These are phyloP conservation scores for Drosophila kohkoa DNA, from an alignment of 1,140 invertebrate genomes.

Conservation along the genomic window DNA sequence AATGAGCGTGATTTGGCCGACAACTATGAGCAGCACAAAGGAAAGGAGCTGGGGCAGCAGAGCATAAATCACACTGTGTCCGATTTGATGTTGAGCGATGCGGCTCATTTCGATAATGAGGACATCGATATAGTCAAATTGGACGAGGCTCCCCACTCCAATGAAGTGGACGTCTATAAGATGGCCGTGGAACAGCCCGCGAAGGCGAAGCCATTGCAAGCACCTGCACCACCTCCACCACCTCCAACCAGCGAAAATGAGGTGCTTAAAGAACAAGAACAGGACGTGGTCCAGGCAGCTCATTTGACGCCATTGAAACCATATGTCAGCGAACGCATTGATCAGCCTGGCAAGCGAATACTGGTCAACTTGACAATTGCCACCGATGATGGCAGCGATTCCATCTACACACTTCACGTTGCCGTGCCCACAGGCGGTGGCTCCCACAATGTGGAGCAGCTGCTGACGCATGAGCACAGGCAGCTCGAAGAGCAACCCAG, in stretches of 20 bases:
- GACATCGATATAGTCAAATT: conserved; percentile 82
- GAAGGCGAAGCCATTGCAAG: neutral
- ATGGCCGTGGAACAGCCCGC: conserved; percentile 24
- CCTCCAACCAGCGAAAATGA: conserved; percentile 61
- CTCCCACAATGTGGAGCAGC: conserved; percentile 64
- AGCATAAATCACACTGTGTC: conserved; percentile 62
- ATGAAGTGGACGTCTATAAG: conserved; percentile 65
- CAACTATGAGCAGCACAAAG: conserved; percentile 66
- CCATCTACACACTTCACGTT: conserved; percentile 82
- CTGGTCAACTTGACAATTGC: conserved; percentile 82
- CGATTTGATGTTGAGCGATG: conserved; percentile 73
- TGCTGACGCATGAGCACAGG: conserved; percentile 66
- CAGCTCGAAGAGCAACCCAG: conserved; percentile 15
- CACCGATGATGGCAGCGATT: conserved; percentile 76
- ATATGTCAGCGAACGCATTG: conserved; percentile 68
- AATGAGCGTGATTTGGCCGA: conserved; percentile 83
- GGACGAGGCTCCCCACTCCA: conserved; percentile 43
- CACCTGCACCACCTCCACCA: neutral
- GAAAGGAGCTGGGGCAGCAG: conserved; percentile 30
- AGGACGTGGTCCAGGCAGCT: conserved; percentile 23
- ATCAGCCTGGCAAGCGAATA: conserved; percentile 70
- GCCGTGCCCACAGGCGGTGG: conserved; percentile 73
- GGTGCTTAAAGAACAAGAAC: conserved; percentile 52
- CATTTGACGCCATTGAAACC: conserved; percentile 60
- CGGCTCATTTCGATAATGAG: conserved; percentile 55